Conservation (phyloP, 1,140 invertebrate species). For the Drosophila chauvacae region DNA sequence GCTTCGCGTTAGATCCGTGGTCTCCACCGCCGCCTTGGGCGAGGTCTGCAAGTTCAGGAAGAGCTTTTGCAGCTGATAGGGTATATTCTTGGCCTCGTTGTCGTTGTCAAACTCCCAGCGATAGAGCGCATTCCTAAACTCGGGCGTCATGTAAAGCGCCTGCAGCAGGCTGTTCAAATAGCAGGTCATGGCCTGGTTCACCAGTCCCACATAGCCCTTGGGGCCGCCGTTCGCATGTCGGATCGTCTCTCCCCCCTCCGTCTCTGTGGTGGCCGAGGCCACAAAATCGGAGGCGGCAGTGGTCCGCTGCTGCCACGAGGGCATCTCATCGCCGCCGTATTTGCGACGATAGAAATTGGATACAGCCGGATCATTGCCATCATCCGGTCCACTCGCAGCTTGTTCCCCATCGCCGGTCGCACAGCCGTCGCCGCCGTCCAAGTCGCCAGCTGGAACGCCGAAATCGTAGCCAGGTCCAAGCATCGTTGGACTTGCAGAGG, state of each 20-base stretch:
- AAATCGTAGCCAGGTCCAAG: conserved; percentile 52
- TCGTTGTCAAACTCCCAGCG: conserved; percentile 93
- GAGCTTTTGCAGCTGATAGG: conserved; percentile 94
- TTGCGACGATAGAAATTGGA: conserved; percentile 58
- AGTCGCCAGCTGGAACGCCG: conserved; percentile 38
- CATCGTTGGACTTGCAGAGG: conserved; percentile 86
- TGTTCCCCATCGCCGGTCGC: conserved; percentile 11
- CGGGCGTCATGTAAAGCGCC: conserved; percentile 97
- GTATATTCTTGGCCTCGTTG: conserved; percentile 90
- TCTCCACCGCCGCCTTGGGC: conserved; percentile 91
- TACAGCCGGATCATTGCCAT: conserved; percentile 15
- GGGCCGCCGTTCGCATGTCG: conserved; percentile 35
- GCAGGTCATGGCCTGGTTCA: conserved; percentile 98
- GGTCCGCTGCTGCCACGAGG: conserved; percentile 55
- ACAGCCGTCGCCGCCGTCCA: conserved; percentile 31
- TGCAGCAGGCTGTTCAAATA: conserved; percentile 96
- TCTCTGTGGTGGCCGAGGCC: conserved; percentile 47
- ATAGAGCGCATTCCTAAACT: conserved; percentile 96
- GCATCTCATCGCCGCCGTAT: conserved; percentile 54
- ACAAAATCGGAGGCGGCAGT: conserved; percentile 47
- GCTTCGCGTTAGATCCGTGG: conserved; percentile 94
- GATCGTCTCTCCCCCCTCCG: conserved; percentile 16
- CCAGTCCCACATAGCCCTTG: conserved; percentile 92
- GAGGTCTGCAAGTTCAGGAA: conserved; percentile 95
- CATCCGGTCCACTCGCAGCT: conserved; percentile 13